Evolutionary conservation across 2,888 invertebrate species (phyloP).

Genomic region (Hofmannophila pseudospretella): DNA sequence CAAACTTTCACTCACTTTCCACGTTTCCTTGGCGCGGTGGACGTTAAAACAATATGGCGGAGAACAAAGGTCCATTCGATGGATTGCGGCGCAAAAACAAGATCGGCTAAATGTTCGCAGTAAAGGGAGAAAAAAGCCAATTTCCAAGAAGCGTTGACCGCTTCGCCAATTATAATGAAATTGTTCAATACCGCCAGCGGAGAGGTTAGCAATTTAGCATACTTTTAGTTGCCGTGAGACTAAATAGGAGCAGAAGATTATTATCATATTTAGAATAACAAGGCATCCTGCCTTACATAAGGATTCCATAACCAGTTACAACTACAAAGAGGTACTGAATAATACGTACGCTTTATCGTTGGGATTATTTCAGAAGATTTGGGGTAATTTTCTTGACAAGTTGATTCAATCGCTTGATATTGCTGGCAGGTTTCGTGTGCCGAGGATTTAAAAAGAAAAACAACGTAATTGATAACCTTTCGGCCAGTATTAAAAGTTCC

Average conservation of each 20-base stretch:
- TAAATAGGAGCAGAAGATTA: constrained; percentile 6
- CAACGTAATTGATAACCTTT: no score
- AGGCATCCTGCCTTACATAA: no score
- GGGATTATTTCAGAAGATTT: no score
- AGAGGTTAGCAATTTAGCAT: constrained; percentile 57
- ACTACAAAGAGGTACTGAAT: no score
- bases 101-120: constrained; percentile 62
- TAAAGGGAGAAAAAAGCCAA: constrained; percentile 56
- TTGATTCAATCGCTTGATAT: no score
- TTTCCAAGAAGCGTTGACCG: constrained; percentile 72
- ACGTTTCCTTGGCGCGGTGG: constrained; percentile 37
- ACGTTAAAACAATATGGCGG: constrained; percentile 62
- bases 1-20: constrained; percentile 56
- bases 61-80: constrained; percentile 62
- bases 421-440: no score
- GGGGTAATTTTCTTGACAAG: no score
- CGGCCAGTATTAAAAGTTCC: neutral
- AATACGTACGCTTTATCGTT: no score
- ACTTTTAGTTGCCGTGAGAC: constrained; percentile 12
- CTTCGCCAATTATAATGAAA: constrained; percentile 72
- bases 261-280: neutral
- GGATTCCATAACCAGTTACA: no score
- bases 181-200: constrained; percentile 62
- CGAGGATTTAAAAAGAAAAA: no score
- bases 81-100: constrained; percentile 62